phyloP scores from a whole-genome alignment of 2,888 invertebrate species.

The Pseudolycoriella hygida region DNA sequence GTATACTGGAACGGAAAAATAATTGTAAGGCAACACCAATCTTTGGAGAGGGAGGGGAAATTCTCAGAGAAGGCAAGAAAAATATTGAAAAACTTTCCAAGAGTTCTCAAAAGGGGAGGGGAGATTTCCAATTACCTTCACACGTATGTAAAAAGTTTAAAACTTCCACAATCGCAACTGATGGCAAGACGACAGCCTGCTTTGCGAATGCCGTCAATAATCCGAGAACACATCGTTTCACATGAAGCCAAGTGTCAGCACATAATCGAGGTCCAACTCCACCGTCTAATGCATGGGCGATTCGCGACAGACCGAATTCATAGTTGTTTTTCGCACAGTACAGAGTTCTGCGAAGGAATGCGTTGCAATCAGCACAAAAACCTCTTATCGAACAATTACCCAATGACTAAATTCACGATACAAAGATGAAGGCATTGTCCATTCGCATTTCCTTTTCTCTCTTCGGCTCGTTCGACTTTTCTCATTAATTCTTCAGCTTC shows the following conservation, averaged over 20 bases:
- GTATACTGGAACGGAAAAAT: conserved; percentile 17
- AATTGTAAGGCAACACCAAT: no score
- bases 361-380: no score
- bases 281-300: conserved; percentile 73
- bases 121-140: conserved; percentile 41
- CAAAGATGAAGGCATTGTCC: conserved; percentile 93
- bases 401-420: conserved; percentile 96
- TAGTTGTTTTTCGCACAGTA: conserved; percentile 99
- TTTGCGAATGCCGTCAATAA: conserved; percentile 70
- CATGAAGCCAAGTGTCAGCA: conserved; percentile 97
- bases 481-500: conserved; percentile 98
- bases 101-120: no score
- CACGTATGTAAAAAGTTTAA: conserved; percentile 72
- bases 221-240: conserved; percentile 85
- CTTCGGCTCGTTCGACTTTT: conserved; percentile 96
- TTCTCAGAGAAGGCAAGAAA: no score
- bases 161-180: conserved; percentile 65
- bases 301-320: conserved; percentile 93
- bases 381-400: conserved; percentile 36
- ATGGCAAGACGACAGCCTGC: conserved; percentile 65
- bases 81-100: no score
- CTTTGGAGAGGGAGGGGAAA: no score
- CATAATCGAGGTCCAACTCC: conserved; percentile 53
- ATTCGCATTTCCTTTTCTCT: conserved; percentile 77
- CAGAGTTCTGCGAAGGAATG: conserved; percentile 56